Conservation (phyloP, 2,113 vertebrate species). For the Ahaetulla prasina region DNA sequence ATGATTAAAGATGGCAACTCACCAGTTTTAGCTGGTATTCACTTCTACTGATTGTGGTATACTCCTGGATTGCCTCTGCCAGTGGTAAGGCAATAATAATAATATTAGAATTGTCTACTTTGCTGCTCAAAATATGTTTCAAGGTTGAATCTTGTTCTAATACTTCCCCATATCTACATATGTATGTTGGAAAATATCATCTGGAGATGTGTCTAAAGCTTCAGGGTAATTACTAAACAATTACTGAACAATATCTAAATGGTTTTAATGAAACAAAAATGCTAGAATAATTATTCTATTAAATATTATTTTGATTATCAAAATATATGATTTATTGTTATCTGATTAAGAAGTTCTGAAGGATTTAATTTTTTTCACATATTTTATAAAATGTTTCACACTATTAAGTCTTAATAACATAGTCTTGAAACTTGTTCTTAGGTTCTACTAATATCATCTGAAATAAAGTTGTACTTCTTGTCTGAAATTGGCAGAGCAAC, state of each 20-base stretch:
- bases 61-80: background rate
- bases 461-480: conserved; percentile 40
- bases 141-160: background rate
- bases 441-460: conserved; percentile 48
- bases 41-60: background rate
- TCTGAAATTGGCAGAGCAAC: conserved; percentile 59
- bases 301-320: conserved; percentile 24
- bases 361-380: conserved; percentile 9
- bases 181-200: background rate
- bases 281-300: conserved; percentile 1
- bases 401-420: conserved; percentile 49
- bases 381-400: conserved; percentile 50
- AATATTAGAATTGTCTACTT: background rate
- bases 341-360: conserved; percentile 40
- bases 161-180: background rate
- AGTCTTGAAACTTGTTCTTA: conserved; percentile 38
- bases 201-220: background rate
- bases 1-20: background rate
- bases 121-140: background rate
- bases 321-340: conserved; percentile 3
- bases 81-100: background rate
- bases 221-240: background rate
- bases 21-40: background rate
- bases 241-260: background rate
- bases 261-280: background rate